Conservation (phyloP, 2,888 invertebrate species). For the Phortica okadai region DNA sequence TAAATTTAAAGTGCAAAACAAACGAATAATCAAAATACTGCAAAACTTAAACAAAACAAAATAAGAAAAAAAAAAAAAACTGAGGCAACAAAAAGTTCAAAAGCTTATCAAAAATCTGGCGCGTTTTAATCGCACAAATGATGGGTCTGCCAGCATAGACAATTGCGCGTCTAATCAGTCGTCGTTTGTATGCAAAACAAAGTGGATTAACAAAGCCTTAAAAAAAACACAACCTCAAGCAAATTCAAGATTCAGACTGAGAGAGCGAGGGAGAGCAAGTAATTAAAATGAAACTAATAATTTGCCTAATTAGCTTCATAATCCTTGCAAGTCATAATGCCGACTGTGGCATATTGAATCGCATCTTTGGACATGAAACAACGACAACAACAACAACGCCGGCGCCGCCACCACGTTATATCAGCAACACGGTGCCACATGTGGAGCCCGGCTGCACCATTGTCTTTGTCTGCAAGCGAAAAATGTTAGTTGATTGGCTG, state of each 20-base stretch:
- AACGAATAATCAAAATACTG: neutral
- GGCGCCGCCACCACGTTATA: conserved; percentile 45
- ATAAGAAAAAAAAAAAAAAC: conserved; percentile 7
- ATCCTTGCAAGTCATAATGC: conserved; percentile 27
- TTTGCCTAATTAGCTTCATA: conserved; percentile 30
- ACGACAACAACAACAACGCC: conserved; percentile 42
- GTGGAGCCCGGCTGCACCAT: conserved; percentile 57
- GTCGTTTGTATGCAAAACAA: neutral
- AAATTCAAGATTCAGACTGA: conserved; percentile 33
- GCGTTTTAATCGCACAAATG: conserved; percentile 42
- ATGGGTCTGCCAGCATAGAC: conserved; percentile 38
- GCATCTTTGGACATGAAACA: conserved; percentile 43
- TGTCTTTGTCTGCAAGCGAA: conserved; percentile 60
- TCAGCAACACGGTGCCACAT: conserved; percentile 60
- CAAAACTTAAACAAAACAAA: neutral
- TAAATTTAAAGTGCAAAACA: neutral
- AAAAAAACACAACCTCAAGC: neutral
- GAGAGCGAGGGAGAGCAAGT: conserved; percentile 34
- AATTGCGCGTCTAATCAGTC: neutral
- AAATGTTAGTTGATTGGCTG: conserved; percentile 53
- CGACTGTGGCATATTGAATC: conserved; percentile 40
- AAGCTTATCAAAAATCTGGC: conserved; percentile 45
- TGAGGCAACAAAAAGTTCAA: conserved; percentile 7
- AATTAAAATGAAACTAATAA: conserved; percentile 50
- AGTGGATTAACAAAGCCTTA: neutral